Evolutionary conservation across 30 jellyfish, hydroid and myxozoan species (phyloP), one percentile per base, ranked within the genome.

Genomic region (Cassiopea xamachana): DNA sequence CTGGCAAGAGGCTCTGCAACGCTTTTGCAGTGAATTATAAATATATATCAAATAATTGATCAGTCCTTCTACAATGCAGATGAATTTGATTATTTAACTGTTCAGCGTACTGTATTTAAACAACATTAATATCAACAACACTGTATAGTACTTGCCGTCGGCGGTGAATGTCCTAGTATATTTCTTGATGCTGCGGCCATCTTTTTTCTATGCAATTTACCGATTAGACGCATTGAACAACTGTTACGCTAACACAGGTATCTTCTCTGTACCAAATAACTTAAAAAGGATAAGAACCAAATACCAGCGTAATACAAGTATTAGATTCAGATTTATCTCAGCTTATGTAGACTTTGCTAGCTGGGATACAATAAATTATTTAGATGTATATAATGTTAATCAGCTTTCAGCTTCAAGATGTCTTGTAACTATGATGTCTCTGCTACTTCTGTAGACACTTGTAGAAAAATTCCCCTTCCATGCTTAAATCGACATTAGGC

Each of bases 151-250:
- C 64, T 55, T 55, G 12, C 92, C 80, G 92, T 84, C 47, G 92
- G 92, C 17, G 92, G 92, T 15, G 92, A 73, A 18, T 80, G 64
- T 46, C 83, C 85, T 43, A 84, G 39, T 15, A 78, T 78, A 19
- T 69, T 84, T 58, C 92, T 84, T 18, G 83, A 55, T 27, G 78
- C 60, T 12, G 78, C 46, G 15, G 92, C 75, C 92, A 84, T 84
- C 58, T 70, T 84, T 50, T 70, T 48, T 71, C 92, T 69, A 45
- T 79, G 18, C n/a, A 84, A 84, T 51, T 71, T 84, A 1, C 92
- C 92, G 48, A 84, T 19, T n/a, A 84, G 92, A 49, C 92, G 92
- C 92, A 84, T 84, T 84, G 50, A 75, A 48, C 7, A 16, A 12
- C 10, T 14, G 47, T 46, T 39, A 17, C 10, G 45, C 14, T 44